Conservation (phyloP, 2,113 vertebrate species). For the Tragelaphus strepsiceros region DNA sequence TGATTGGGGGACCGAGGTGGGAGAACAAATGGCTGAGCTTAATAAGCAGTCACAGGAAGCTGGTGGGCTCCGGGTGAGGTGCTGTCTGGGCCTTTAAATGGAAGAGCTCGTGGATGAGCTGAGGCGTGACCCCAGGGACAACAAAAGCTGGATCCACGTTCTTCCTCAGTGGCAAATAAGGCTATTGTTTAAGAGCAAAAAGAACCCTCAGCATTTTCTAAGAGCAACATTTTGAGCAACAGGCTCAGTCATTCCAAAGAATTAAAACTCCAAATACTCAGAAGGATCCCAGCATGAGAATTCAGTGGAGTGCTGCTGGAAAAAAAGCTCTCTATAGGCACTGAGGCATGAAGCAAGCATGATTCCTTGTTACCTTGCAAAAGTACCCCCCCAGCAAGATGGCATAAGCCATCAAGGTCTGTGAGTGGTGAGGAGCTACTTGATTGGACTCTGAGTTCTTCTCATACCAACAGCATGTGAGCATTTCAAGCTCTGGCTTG, state of each 20-base stretch:
- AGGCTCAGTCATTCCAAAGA: neutral
- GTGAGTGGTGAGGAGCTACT: neutral
- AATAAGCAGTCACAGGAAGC: neutral
- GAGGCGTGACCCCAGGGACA: neutral
- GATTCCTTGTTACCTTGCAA: neutral
- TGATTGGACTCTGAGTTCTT: neutral
- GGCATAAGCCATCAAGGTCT: neutral
- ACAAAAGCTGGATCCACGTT: neutral
- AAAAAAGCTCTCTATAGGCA: accelerated
- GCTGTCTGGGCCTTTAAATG: neutral
- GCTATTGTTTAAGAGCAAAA: neutral
- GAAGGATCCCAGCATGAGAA: neutral
- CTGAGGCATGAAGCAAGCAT: accelerated
- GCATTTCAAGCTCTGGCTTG: neutral
- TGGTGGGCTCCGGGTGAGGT: neutral
- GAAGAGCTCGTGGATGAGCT: neutral
- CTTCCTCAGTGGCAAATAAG: neutral
- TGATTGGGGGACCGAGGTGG: neutral
- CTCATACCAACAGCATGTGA: neutral
- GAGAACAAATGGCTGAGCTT: neutral
- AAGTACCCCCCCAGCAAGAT: neutral
- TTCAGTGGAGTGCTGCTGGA: accelerated
- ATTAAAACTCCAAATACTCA: neutral
- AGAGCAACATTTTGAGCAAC: neutral
- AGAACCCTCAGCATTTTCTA: neutral